Evolutionary conservation across 2,113 vertebrate genomes (phyloP).

Genomic region (Trematomus loennbergii): DNA sequence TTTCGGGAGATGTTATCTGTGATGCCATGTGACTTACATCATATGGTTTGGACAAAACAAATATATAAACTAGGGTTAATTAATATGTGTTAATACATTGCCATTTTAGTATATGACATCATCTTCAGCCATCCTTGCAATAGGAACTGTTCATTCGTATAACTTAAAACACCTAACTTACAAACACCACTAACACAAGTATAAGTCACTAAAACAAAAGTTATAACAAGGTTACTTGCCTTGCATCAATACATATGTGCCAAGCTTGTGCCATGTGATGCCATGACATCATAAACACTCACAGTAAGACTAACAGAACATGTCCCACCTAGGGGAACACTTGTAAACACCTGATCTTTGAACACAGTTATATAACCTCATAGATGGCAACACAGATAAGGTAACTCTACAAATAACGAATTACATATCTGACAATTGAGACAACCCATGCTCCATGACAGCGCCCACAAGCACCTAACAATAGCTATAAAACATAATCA

Average conservation of each 20-base stretch:
- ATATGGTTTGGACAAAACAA: background rate
- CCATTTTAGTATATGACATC: background rate
- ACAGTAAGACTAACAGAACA: background rate
- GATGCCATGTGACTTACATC: background rate
- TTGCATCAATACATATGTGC: slow-evolving; percentile 6
- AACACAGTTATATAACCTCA: slow-evolving; percentile 31
- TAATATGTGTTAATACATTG: background rate
- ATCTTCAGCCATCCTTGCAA: background rate
- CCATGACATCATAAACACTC: background rate
- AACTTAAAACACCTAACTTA: background rate
- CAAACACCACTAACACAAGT: background rate
- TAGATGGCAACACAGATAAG: background rate
- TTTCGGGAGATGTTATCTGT: background rate
- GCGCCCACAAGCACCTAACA: background rate
- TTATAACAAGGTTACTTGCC: background rate
- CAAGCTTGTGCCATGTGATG: slow-evolving; percentile 9
- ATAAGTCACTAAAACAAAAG: background rate
- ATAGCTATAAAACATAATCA: background rate
- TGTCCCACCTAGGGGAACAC: background rate
- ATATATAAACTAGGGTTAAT: too few relatives aligned
- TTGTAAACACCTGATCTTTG: slow-evolving; percentile 43
- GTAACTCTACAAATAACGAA: slow-evolving; percentile 15
- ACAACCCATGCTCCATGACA: slow-evolving; percentile 28
- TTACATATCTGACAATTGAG: slow-evolving; percentile 37
- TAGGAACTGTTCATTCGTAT: background rate